phyloP scores from a whole-genome alignment of 2,797 vertebrate genomes.

The Propithecus deckenii region DNA sequence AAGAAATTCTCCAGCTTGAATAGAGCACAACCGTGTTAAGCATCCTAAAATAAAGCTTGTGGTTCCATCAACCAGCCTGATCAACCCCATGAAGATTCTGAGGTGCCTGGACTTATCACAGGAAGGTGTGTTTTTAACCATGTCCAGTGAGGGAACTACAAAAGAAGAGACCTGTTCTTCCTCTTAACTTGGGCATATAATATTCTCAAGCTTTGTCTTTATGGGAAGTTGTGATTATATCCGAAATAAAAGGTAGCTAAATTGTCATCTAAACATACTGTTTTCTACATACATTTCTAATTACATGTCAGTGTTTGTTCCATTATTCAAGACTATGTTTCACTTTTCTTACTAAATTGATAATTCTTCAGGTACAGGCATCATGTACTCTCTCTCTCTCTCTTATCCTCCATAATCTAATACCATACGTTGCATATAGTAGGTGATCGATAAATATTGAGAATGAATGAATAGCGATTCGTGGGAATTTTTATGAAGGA shows the following conservation, averaged over 20 bases:
- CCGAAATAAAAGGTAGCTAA: not conserved
- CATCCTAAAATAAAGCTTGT: not conserved
- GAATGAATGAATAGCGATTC: not conserved
- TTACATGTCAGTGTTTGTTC: not conserved
- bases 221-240: not conserved
- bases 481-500: slow-evolving; percentile 22
- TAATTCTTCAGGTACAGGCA: not conserved
- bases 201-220: not conserved
- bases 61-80: not conserved
- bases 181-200: not conserved
- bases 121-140: not conserved
- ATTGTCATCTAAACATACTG: not conserved
- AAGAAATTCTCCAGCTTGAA: not conserved
- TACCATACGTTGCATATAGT: not conserved
- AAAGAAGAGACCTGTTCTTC: not conserved
- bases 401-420: not conserved
- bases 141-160: not conserved
- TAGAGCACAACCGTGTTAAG: not conserved
- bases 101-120: not conserved
- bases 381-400: not conserved
- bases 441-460: not conserved
- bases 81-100: not conserved
- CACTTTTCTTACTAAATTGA: not conserved
- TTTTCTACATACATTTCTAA: not conserved
- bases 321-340: not conserved